A percentile compares a stretch with the other conserved stretches of the same genome.
Conservation (phyloP, 2,888 invertebrate species). For the Hydroisotoma schaefferi region DNA sequence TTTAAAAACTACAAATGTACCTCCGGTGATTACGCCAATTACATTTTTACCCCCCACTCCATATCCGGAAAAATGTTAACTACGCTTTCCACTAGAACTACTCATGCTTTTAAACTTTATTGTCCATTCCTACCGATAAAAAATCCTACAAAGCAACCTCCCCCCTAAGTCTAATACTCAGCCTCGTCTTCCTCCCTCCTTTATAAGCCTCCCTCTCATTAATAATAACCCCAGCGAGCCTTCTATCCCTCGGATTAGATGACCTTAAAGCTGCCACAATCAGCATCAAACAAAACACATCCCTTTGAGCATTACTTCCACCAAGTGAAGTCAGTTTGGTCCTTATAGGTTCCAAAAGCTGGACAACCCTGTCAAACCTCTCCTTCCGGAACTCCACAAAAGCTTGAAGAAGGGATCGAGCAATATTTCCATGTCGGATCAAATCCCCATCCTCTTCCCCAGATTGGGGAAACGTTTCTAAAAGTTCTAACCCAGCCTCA, state of each 20-base stretch:
- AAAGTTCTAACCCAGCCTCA: slow-evolving; percentile 1
- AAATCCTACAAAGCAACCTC: too few relatives aligned
- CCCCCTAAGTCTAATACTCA: too few relatives aligned
- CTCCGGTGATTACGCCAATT: too few relatives aligned
- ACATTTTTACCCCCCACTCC: too few relatives aligned
- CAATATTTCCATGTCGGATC: neutral
- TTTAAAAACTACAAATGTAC: too few relatives aligned
- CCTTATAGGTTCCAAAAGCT: neutral
- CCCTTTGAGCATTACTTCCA: slow-evolving; percentile 14
- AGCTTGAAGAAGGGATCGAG: slow-evolving; percentile 1
- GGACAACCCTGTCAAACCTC: slow-evolving; percentile 4
- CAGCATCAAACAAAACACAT: slow-evolving; percentile 13
- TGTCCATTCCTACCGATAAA: too few relatives aligned
- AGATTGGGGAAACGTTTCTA: neutral
- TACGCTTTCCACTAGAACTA: too few relatives aligned
- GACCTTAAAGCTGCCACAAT: slow-evolving; percentile 20
- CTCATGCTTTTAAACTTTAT: too few relatives aligned
- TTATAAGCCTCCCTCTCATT: slow-evolving; percentile 14
- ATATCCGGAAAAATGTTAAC: too few relatives aligned
- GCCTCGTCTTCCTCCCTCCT: too few relatives aligned
- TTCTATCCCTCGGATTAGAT: neutral
- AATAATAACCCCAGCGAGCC: slow-evolving; percentile 10
- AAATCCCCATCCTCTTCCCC: neutral
- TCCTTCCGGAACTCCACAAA: slow-evolving; percentile 3
- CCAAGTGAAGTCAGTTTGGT: slow-evolving; percentile 1